Evolutionary conservation across 1,140 invertebrate species (phyloP).

Genomic region (Neomicropteryx cornuta): DNA sequence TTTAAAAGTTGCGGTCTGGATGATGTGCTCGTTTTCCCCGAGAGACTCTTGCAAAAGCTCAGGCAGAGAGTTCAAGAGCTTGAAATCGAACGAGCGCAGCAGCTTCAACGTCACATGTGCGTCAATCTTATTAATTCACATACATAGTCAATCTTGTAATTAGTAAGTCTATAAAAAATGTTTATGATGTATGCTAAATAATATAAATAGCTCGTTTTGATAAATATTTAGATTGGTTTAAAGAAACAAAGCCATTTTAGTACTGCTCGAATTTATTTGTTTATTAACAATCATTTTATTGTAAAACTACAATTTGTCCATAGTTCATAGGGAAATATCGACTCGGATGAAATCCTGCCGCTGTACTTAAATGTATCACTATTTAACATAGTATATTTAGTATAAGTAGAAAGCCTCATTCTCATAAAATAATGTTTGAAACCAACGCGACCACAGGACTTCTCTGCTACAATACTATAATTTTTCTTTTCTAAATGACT

Average conservation of each 20-base stretch:
- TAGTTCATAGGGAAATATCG: too few relatives aligned
- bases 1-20: slow-evolving; percentile 31
- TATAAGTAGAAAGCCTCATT: too few relatives aligned
- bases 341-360: too few relatives aligned
- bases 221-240: neutral
- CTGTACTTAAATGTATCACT: too few relatives aligned
- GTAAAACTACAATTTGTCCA: too few relatives aligned
- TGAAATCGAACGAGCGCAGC: slow-evolving; percentile 28
- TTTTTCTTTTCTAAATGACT: too few relatives aligned
- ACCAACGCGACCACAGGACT: too few relatives aligned
- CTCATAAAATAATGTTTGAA: too few relatives aligned
- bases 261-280: neutral
- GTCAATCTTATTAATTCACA: slow-evolving; percentile 14
- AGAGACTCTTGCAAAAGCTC: slow-evolving; percentile 20
- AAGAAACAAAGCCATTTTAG: neutral
- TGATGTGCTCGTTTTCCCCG: slow-evolving; percentile 26
- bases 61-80: slow-evolving; percentile 25
- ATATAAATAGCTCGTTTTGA: neutral
- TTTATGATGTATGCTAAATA: neutral
- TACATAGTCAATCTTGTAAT: neutral
- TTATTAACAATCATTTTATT: too few relatives aligned
- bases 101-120: slow-evolving; percentile 25
- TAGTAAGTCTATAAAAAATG: neutral
- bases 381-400: too few relatives aligned
- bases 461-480: too few relatives aligned